Percentiles rank a stretch among this genome's conserved stretches.
Conservation (phyloP, 1,140 invertebrate species). For the Eurytemora carolleeae region DNA sequence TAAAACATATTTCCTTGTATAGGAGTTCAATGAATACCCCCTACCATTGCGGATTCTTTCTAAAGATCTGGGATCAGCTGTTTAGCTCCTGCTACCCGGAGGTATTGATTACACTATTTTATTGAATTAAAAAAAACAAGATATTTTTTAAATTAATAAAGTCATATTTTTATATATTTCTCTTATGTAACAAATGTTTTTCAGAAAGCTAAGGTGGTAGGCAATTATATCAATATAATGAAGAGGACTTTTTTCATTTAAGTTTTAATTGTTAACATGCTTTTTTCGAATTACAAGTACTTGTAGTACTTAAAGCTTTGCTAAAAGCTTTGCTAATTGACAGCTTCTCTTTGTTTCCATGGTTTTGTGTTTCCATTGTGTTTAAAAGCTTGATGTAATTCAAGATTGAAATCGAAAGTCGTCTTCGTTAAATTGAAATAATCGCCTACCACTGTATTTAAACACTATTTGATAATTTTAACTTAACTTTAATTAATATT, state of each 20-base stretch:
- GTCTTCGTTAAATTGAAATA: not conserved
- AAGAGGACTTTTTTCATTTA: not conserved
- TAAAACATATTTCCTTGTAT: not conserved
- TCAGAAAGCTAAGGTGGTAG: not conserved
- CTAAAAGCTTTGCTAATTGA: too few species aligned
- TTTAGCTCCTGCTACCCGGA: constrained; percentile 1
- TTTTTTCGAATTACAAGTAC: too few species aligned
- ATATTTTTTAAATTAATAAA: not conserved
- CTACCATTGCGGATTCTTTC: constrained; percentile 11
- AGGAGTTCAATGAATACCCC: constrained; percentile 6
- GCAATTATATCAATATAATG: not conserved
- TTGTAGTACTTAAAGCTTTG: too few species aligned
- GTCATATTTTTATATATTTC: not conserved
- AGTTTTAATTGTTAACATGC: not conserved
- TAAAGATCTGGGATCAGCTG: constrained; percentile 11
- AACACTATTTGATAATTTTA: not conserved
- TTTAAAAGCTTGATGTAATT: too few species aligned
- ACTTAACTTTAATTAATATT: not conserved
- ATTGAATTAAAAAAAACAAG: too few species aligned
- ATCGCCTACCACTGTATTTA: not conserved
- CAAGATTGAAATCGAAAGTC: too few species aligned
- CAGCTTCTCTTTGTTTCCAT: too few species aligned
- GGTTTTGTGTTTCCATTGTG: too few species aligned
- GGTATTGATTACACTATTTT: not conserved
- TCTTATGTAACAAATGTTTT: not conserved